These are phyloP conservation scores for Prionace glauca DNA, from an alignment of 2,797 vertebrate species.

Conservation along the genomic window DNA sequence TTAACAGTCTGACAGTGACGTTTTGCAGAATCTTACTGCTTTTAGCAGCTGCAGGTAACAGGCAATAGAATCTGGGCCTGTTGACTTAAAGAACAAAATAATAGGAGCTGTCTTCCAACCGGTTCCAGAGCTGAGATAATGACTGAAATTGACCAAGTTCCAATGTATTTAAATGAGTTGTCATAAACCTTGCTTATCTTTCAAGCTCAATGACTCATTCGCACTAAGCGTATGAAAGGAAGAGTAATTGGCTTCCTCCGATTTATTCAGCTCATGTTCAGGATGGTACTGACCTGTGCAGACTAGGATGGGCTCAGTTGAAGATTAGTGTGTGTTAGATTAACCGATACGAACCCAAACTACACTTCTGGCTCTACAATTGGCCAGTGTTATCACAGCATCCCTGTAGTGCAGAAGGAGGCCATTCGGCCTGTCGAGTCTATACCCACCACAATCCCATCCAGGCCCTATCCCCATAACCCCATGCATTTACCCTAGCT, in stretches of 20 bases:
- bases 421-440: no score
- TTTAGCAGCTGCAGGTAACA: neutral
- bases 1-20: neutral
- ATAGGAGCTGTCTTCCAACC: neutral
- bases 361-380: neutral
- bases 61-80: neutral
- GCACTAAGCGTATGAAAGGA: neutral
- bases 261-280: neutral
- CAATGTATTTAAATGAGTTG: neutral
- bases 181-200: neutral
- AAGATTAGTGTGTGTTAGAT: neutral
- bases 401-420: no score
- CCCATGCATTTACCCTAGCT: no score
- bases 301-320: neutral
- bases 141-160: neutral
- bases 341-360: neutral
- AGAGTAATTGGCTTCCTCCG: neutral
- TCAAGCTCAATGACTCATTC: neutral
- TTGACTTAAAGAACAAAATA: neutral
- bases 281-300: neutral
- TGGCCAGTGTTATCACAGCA: no score
- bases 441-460: no score
- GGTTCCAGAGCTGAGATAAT: neutral
- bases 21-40: conserved; percentile 5
- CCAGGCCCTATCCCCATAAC: no score